Evolutionary conservation across 1,140 invertebrate species (phyloP), one percentile per base, ranked within the genome.

Genomic region (Nilaparvata lugens): DNA sequence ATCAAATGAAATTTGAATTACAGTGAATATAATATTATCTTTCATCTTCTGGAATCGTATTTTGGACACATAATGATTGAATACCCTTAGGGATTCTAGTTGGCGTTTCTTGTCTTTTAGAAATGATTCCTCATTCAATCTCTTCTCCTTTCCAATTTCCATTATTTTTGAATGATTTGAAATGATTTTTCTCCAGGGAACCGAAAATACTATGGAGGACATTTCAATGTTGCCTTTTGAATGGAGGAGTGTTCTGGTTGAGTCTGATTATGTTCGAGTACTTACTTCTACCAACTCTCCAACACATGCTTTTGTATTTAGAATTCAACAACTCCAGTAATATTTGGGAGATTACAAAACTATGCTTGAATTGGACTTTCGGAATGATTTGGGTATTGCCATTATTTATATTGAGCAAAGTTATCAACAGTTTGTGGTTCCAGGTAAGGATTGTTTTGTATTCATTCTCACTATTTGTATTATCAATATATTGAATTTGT

Each of bases 381-480:
- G 81, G 86, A 61, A 83, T 88, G 71, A 81, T 92, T 67, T 96
- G 93, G 93, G 86, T 95, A 25, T 72, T 95, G 55, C 93, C 93
- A 9, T 73, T 97, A 35, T 95, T 95, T 75, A 72, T 94, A 56
- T 75, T 95, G 2, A 92, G 87, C 69, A 91, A 88, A 75, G 80
- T 95, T 67, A 87, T 96, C 21, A 96, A 94, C 71, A 87, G 86
- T 65, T 76, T 95, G 58, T 96, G 92, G 92, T 96, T 95, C 80
- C 91, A 93, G 80, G 89, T 92, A 73, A 68, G 66, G 68, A 61
- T 72, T 59, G 65, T 45, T 19, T 18, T 21, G 59, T 66, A 42
- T 19, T 18, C 28, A 35, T 35, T 4, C 25, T n/a, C n/a, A n/a
- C n/a, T n/a, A n/a, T n/a, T n/a, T n/a, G n/a, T n/a, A n/a, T n/a